Percentiles rank a stretch among this genome's conserved stretches.
Evolutionary conservation across 2,888 invertebrate genomes (phyloP).

Genomic region (Halictus ligatus): DNA sequence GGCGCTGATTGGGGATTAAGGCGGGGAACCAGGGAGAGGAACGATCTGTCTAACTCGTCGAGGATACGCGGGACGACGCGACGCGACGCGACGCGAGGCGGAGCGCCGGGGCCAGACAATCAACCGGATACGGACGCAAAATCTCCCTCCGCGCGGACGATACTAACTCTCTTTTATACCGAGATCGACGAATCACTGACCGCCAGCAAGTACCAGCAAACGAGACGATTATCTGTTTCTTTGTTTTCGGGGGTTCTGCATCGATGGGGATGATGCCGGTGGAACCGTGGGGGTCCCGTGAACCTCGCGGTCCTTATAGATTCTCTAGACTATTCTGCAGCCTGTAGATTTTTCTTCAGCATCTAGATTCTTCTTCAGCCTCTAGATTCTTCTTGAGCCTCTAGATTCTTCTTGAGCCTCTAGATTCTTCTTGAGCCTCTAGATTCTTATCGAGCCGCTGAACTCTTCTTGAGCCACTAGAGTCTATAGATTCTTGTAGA

Average conservation of each 20-base stretch:
- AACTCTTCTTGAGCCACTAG: too few species aligned
- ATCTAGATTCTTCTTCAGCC: too few species aligned
- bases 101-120: background rate
- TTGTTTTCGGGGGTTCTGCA: background rate
- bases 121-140: background rate
- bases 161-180: background rate
- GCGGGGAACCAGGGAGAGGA: conserved; percentile 22
- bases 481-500: too few species aligned
- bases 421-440: too few species aligned
- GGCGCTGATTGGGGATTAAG: conserved; percentile 56
- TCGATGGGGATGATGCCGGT: background rate
- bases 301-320: background rate
- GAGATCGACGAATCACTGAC: background rate
- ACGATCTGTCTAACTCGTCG: conserved; percentile 4
- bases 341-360: too few species aligned
- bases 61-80: background rate
- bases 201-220: background rate
- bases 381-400: too few species aligned
- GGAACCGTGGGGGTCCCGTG: background rate
- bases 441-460: too few species aligned
- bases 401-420: too few species aligned
- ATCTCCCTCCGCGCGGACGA: background rate
- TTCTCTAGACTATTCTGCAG: too few species aligned
- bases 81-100: too few species aligned
- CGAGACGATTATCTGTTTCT: conserved; percentile 2